phyloP scores from a whole-genome alignment of 1,140 invertebrate species.

The Bombus difficillimus region DNA sequence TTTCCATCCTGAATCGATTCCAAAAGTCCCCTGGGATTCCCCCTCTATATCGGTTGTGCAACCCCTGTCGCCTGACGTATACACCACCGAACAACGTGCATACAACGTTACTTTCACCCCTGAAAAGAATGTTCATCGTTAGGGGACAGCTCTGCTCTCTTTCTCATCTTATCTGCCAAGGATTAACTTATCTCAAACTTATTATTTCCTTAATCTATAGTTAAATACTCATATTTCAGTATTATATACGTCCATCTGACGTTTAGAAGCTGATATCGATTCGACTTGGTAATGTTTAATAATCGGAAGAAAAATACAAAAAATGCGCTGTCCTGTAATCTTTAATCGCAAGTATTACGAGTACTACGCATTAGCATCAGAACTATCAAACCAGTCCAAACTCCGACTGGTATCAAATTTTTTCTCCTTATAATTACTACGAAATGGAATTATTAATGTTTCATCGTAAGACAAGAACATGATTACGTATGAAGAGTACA shows the following conservation, averaged over 20 bases:
- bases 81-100: conserved; percentile 74
- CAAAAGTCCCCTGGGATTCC: conserved; percentile 80
- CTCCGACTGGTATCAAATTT: too few species aligned
- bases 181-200: conserved; percentile 83
- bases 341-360: neutral
- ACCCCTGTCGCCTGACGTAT: conserved; percentile 60
- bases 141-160: conserved; percentile 65
- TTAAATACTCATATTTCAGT: conserved; percentile 83
- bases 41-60: conserved; percentile 62
- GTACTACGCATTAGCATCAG: too few species aligned
- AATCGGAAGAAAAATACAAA: conserved; percentile 1
- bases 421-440: too few species aligned
- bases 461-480: too few species aligned
- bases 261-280: conserved; percentile 54
- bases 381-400: too few species aligned
- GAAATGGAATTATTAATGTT: too few species aligned
- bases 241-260: conserved; percentile 72
- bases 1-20: conserved; percentile 83
- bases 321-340: neutral
- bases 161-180: conserved; percentile 78
- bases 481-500: too few species aligned
- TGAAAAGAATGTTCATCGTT: conserved; percentile 66
- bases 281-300: conserved; percentile 55
- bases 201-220: conserved; percentile 82
- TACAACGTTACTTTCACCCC: conserved; percentile 71